Evolutionary conservation across 2,797 vertebrate genomes (phyloP), one percentile per base, ranked within the genome.

Genomic region (Anguilla anguilla): DNA sequence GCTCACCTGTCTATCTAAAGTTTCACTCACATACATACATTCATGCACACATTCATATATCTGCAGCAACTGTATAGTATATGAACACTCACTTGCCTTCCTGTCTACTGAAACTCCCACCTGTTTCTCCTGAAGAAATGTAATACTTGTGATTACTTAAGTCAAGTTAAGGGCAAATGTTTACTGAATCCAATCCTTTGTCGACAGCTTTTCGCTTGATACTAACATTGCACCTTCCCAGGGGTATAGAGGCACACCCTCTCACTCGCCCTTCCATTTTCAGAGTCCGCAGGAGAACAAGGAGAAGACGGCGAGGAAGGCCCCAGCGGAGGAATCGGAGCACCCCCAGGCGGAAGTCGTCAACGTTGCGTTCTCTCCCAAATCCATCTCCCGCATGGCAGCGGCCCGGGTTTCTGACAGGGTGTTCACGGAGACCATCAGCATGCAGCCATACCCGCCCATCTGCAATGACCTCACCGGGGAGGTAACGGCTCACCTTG

Each of bases 401-500:
- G 91, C 91, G 19, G 59, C 92, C n/a, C 92, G 89, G 15, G 85
- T 96, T 61, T 94, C 95, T 0, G 92, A 95, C 84, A 91, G 95
- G 51, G 85, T 86, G 4, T 90, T 92, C 22, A 82, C 86, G 1
- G 93, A 94, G 19, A 88, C 90, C 31, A 92, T 96, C 86, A 89
- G 90, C 0, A 88, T 96, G 5, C 86, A 90, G 25, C 86, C 57
- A 84, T 90, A 89, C 0, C 90, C 89, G 13, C 92, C 95, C 2
- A 87, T 96, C 2, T 96, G 95, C 91, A 95, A 96, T 82, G 92
- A 95, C 81, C 92, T 96, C 28, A 31, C 88, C 28, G 93, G 92
- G 84, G 96, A 97, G 90, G 94, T 95, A 89, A 55, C 77, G 15
- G 13, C 46, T 19, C 19, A 19, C 28, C 9, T 39, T 79, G 39